These are phyloP conservation scores for Melitaea athalia DNA, from an alignment of 2,888 invertebrate genomes.

Conservation along the genomic window DNA sequence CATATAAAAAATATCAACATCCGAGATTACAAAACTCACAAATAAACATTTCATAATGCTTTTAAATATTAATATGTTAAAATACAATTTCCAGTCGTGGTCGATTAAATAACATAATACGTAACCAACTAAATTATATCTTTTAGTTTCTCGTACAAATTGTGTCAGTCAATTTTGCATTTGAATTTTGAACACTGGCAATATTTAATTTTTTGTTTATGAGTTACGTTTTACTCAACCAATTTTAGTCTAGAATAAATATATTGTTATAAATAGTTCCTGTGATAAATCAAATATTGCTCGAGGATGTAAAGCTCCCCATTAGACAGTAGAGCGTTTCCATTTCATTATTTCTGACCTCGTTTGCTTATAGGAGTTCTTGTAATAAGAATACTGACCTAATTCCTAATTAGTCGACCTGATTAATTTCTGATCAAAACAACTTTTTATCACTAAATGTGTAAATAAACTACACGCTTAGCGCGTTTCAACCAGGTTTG, in stretches of 20 bases:
- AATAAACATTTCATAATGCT: conserved; percentile 5
- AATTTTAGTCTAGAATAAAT: neutral
- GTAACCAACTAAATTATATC: neutral
- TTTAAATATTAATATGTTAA: conserved; percentile 8
- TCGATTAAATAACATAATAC: conserved; percentile 11
- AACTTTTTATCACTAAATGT: too few species aligned
- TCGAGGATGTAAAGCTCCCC: conserved; percentile 39
- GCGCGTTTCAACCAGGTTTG: too few species aligned
- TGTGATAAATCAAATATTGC: conserved; percentile 23
- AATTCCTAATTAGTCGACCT: conserved; percentile 11
- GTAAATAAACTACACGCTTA: too few species aligned
- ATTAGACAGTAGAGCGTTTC: conserved; percentile 38
- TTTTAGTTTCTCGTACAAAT: neutral
- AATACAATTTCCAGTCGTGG: conserved; percentile 4
- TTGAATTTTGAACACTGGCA: neutral
- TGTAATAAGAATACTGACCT: conserved; percentile 19
- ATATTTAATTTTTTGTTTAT: neutral
- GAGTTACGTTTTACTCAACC: neutral
- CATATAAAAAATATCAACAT: conserved; percentile 1
- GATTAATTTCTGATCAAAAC: neutral
- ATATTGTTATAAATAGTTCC: conserved; percentile 21
- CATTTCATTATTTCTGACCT: conserved; percentile 41
- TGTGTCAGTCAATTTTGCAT: neutral
- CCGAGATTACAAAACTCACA: neutral
- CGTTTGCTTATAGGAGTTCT: conserved; percentile 31